Base-by-base conservation (phyloP, 2,797 vertebrate species). In the Sylvia borin region DNA sequence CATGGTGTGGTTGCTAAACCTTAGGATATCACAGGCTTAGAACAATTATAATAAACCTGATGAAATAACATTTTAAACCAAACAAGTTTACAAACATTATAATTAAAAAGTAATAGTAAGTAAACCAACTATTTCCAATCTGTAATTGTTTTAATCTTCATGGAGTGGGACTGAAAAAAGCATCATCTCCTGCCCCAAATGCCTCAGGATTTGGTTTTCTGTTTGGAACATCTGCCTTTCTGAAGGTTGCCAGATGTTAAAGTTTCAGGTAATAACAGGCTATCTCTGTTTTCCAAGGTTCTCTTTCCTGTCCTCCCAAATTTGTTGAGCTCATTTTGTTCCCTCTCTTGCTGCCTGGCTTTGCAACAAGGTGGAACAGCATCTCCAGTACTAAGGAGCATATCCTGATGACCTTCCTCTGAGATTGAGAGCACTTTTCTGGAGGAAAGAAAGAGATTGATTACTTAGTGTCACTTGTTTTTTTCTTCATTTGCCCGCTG, bases 11-110 rank as follows among this genome's bases (percentile, higher is more conserved):
- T 66, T 93, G 77, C 88, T 93, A 96, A 94, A 94, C 72, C 32
- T 94, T 83, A 86, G 88, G 57, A 80, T 94, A 89, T 75, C 54
- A 3, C 34, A 89, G 51, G 80, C 53, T 94, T 91, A 89, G 78
- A 95, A 58, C 76, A 92, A 65, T 8, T 8, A 6, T n/a, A 82
- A 87, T 67, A 54, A 85, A 68, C 20, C 71, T 80, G 55, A 94
- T 90, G 67, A 97, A 96, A 92, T 18, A 85, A 29, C 43, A 61
- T 86, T 94, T 95, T 83, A 64, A 72, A 80, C 42, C 40, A 81
- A 95, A 62, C 40, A 89, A 91, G 55, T 54, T 77, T 85, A 73
- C 31, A 17, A 85, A 61, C 51, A 73, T 89, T 74, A 61, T 36
- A 34, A 83, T 91, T 84, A 51, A 76, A 92, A 88, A 79, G 16